Conservation (phyloP, 2,888 invertebrate species). For the Amphimallon solstitiale region DNA sequence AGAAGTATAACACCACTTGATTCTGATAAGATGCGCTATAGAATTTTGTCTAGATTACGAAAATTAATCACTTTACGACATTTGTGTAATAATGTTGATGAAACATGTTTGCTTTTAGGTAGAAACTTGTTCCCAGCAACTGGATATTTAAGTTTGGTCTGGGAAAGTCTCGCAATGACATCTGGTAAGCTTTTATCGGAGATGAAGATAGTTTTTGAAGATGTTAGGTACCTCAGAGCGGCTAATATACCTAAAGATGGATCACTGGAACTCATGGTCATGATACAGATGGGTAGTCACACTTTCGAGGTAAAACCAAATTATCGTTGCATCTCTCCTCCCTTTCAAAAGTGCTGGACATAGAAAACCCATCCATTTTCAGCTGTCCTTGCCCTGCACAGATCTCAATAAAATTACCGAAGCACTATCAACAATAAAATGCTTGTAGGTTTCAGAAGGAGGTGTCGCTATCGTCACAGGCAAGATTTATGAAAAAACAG, state of each 20-base stretch:
- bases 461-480: conserved; percentile 28
- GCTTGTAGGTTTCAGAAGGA: conserved; percentile 34
- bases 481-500: conserved; percentile 18
- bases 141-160: conserved; percentile 64
- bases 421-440: too few relatives aligned
- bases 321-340: too few relatives aligned
- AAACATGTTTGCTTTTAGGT: conserved; percentile 50
- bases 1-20: too few relatives aligned
- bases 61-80: too few relatives aligned
- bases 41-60: too few relatives aligned
- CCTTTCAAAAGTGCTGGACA: too few relatives aligned
- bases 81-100: too few relatives aligned
- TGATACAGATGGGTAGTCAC: conserved; percentile 51
- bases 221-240: conserved; percentile 65
- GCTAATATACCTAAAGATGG: conserved; percentile 61
- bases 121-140: conserved; percentile 69
- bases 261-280: conserved; percentile 43
- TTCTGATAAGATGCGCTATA: too few relatives aligned
- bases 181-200: conserved; percentile 58
- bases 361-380: too few relatives aligned
- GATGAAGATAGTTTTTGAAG: conserved; percentile 67
- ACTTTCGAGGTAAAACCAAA: conserved; percentile 53
- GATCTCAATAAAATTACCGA: too few relatives aligned
- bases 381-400: too few relatives aligned
- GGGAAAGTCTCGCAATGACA: conserved; percentile 66